phyloP scores from a whole-genome alignment of 2,888 invertebrate genomes.

The Argyresthia goedartella region DNA sequence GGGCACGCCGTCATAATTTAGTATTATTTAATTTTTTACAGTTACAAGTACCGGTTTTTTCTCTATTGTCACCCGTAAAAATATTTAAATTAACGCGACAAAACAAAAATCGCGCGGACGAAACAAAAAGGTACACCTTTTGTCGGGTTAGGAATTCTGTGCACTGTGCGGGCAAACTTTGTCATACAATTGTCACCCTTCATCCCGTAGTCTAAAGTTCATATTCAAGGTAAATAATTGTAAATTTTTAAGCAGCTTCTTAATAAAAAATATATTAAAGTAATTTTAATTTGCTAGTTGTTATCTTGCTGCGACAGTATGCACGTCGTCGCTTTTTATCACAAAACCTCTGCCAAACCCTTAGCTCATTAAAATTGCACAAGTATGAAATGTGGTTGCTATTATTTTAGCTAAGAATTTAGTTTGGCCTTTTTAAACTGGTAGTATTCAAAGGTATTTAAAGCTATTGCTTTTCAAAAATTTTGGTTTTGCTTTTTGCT shows the following conservation, averaged over 20 bases:
- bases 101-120: slow-evolving; percentile 59
- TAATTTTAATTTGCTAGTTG: not conserved
- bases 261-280: not conserved
- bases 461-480: no score
- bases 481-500: no score
- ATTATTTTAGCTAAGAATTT: no score
- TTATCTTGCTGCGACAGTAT: not conserved
- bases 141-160: slow-evolving; percentile 9
- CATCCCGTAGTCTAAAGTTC: not conserved
- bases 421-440: no score
- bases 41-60: slow-evolving; percentile 66
- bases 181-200: slow-evolving; percentile 4
- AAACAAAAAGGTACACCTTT: slow-evolving; percentile 58
- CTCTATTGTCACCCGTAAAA: slow-evolving; percentile 63
- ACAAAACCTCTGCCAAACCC: no score
- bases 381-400: not conserved
- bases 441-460: no score
- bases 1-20: slow-evolving; percentile 59
- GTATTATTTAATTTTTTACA: slow-evolving; percentile 63
- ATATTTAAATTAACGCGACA: slow-evolving; percentile 51
- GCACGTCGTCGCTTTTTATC: no score
- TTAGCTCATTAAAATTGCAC: no score
- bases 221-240: not conserved
- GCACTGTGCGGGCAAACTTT: slow-evolving; percentile 12
- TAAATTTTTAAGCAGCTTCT: not conserved